Evolutionary conservation across 92 coral and sea anemone species (phyloP).

Genomic region (Pocillopora meandrina): DNA sequence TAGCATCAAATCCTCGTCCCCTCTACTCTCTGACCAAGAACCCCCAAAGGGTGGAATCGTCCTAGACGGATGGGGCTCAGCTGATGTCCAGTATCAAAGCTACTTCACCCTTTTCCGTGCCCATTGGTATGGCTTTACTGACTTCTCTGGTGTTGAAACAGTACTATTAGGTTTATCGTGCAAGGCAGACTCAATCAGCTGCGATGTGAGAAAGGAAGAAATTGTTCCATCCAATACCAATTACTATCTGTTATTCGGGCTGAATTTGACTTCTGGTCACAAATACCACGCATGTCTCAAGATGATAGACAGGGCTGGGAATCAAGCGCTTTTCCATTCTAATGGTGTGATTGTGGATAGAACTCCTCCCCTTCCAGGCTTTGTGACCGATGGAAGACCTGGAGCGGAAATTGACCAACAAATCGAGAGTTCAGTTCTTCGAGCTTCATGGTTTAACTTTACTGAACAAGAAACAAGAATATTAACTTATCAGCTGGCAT

Average conservation of each 20-base stretch:
- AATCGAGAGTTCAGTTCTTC: slow-evolving; percentile 70
- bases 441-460: slow-evolving; percentile 86
- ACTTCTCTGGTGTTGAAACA: slow-evolving; percentile 71
- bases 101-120: slow-evolving; percentile 74
- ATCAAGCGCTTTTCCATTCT: slow-evolving; percentile 72
- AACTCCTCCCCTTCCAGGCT: slow-evolving; percentile 77
- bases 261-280: slow-evolving; percentile 73
- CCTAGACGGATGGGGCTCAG: slow-evolving; percentile 90
- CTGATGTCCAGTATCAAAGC: slow-evolving; percentile 80
- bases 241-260: slow-evolving; percentile 65
- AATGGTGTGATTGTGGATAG: slow-evolving; percentile 80
- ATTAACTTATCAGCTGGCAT: slow-evolving; percentile 77
- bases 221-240: slow-evolving; percentile 44
- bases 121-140: slow-evolving; percentile 87
- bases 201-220: slow-evolving; percentile 68
- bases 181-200: slow-evolving; percentile 34
- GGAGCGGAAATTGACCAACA: slow-evolving; percentile 60
- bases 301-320: slow-evolving; percentile 80
- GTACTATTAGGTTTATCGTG: slow-evolving; percentile 78
- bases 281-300: slow-evolving; percentile 78
- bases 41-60: slow-evolving; percentile 74
- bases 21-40: slow-evolving; percentile 78
- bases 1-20: slow-evolving; percentile 68
- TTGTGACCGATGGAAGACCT: slow-evolving; percentile 73
- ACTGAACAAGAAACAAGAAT: slow-evolving; percentile 81